Evolutionary conservation across 2,113 vertebrate genomes (phyloP), one percentile per base, ranked within the genome.

Genomic region (Phalacrocorax pelagicus): DNA sequence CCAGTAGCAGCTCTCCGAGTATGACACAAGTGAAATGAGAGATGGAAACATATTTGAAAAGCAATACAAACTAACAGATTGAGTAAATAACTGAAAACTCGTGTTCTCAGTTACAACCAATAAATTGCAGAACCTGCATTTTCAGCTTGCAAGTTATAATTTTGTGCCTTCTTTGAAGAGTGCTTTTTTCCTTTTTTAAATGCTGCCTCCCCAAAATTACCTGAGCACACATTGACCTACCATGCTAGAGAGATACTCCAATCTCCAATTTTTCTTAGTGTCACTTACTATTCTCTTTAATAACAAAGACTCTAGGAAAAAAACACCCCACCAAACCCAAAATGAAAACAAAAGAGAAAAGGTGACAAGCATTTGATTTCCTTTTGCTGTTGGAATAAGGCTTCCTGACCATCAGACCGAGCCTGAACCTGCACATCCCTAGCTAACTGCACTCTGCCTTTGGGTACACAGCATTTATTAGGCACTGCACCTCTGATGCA

Each of bases 191-290:
- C 19, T 44, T 7, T 46, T 29, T 19, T 9, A n/a, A 58, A 59
- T 3, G 15, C 10, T 66, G 57, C 29, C 24, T 77, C 79, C 26
- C 26, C 71, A 47, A 61, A 58, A 55, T 0, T 7, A 15, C 40
- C 59, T 0, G 0, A 62, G 34, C 47, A 57, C 16, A 13, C n/a
- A 15, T 0, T 40, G 63, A 87, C 24, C 38, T 75, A 32, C 47
- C 42, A 32, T 6, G 2, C 52, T 12, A 38, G 52, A 58, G 61
- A 87, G 29, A 57, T 2, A 30, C 3, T 44, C 34, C 34, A 7
- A 6, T 6, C 63, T 66, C 70, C 29, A 51, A 11, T 32, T 72
- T 67, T 5, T 4, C 5, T 21, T 30, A 38, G 26, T 18, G 38
- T 44, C 36, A 44, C 26, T 67, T 86, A 2, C 19, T 54, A 20